phyloP scores from a whole-genome alignment of 1,140 invertebrate genomes.

The Odontomachus brunneus region DNA sequence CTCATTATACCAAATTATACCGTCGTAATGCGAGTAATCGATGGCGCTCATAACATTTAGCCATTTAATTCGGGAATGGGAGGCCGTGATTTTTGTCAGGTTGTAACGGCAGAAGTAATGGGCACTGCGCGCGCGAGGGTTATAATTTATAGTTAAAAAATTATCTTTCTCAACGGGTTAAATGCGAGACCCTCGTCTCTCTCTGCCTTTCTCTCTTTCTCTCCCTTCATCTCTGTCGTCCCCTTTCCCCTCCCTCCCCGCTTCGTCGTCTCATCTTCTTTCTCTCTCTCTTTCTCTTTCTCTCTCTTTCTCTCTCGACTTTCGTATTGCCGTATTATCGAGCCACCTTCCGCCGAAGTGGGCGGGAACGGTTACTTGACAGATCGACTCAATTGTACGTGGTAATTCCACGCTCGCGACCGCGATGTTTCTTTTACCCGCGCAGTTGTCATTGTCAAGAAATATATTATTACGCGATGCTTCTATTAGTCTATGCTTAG shows the following conservation, averaged over 20 bases:
- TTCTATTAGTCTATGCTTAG: slow-evolving; percentile 58
- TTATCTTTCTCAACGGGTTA: slow-evolving; percentile 56
- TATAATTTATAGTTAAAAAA: slow-evolving; percentile 58
- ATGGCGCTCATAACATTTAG: slow-evolving; percentile 55
- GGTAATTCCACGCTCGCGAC: slow-evolving; percentile 52
- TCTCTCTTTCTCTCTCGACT: slow-evolving; percentile 11
- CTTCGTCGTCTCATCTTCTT: too few species aligned
- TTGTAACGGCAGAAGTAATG: slow-evolving; percentile 57
- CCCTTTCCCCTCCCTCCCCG: background rate
- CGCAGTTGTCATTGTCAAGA: slow-evolving; percentile 60
- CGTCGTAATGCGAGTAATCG: slow-evolving; percentile 58
- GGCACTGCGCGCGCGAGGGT: slow-evolving; percentile 25
- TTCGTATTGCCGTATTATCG: slow-evolving; percentile 44
- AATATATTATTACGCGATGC: slow-evolving; percentile 60
- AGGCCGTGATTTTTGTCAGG: slow-evolving; percentile 59
- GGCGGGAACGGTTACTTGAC: slow-evolving; percentile 54
- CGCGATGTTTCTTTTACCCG: slow-evolving; percentile 51
- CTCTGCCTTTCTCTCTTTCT: slow-evolving; percentile 17
- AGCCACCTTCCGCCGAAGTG: slow-evolving; percentile 47
- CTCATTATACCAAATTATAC: slow-evolving; percentile 60
- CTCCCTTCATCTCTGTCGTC: background rate
- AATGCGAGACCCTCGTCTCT: slow-evolving; percentile 51
- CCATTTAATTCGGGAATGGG: slow-evolving; percentile 60
- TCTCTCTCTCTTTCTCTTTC: slow-evolving; percentile 1
- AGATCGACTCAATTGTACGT: slow-evolving; percentile 61